Conservation (phyloP, 2,113 vertebrate species). For the Anser brachyrhynchus region DNA sequence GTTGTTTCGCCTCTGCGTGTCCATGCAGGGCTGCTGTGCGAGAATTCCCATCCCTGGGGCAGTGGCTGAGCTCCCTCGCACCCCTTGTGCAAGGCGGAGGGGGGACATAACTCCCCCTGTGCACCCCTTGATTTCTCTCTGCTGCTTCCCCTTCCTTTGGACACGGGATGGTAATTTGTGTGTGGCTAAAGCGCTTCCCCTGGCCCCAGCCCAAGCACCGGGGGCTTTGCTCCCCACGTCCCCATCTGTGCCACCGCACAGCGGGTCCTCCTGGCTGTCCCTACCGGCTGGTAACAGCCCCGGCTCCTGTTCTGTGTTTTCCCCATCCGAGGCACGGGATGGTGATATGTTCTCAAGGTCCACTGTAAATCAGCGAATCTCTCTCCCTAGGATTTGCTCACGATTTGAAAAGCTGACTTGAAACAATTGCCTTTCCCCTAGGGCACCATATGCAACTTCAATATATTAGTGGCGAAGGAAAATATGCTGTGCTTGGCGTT, state of each 20-base stretch:
- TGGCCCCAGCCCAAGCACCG: neutral
- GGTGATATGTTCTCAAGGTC: neutral
- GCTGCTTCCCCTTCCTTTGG: neutral
- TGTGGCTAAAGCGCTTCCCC: neutral
- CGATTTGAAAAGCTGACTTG: slow-evolving; percentile 68
- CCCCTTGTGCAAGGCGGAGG: neutral
- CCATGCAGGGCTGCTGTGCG: rapidly evolving
- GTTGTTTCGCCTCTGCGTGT: neutral
- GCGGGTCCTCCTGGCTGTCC: too few species aligned
- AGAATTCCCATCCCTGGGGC: neutral
- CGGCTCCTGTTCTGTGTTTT: neutral
- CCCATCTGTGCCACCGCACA: neutral
- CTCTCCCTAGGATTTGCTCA: slow-evolving; percentile 62
- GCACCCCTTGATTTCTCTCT: neutral
- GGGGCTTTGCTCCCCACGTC: neutral
- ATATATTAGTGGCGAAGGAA: slow-evolving; percentile 68
- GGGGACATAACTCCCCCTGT: neutral
- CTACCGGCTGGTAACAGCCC: neutral
- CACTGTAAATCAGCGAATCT: slow-evolving; percentile 53
- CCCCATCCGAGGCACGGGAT: neutral
- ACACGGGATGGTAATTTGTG: neutral
- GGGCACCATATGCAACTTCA: slow-evolving; percentile 53
- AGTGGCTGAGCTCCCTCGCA: neutral
- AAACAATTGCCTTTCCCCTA: slow-evolving; percentile 57
- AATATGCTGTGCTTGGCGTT: slow-evolving; percentile 55